phyloP scores from a whole-genome alignment of 2,113 vertebrate genomes.

The Albula glossodonta region DNA sequence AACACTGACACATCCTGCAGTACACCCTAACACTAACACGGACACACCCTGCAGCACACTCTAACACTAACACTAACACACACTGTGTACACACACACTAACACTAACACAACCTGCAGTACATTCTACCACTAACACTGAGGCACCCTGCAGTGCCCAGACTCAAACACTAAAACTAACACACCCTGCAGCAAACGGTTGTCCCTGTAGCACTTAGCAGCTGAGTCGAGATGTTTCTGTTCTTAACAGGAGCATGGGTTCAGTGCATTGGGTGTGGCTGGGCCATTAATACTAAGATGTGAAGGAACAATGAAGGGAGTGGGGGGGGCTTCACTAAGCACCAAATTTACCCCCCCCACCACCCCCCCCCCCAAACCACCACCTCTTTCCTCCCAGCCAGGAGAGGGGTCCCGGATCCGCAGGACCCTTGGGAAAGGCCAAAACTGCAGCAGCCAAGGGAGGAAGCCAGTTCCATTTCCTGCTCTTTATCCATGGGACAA shows the following conservation, averaged over 20 bases:
- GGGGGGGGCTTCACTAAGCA: too few species aligned
- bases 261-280: not conserved
- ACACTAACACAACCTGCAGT: too few species aligned
- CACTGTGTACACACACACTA: too few species aligned
- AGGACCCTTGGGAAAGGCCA: constrained; percentile 6
- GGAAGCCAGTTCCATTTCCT: constrained; percentile 41
- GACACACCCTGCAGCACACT: not conserved
- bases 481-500: constrained; percentile 33
- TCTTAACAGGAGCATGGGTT: not conserved
- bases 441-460: constrained; percentile 13
- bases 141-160: not conserved
- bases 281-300: not conserved
- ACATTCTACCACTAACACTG: not conserved
- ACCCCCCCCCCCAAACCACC: not conserved
- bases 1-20: too few species aligned
- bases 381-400: not conserved
- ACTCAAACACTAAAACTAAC: too few species aligned
- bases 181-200: not conserved
- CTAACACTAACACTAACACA: too few species aligned
- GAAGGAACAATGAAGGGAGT: not conserved
- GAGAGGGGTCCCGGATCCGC: constrained; percentile 23
- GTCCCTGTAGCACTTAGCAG: not conserved
- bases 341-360: not conserved
- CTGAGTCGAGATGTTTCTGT: not conserved
- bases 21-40: not conserved